These are phyloP conservation scores for Athalia circularis DNA, from an alignment of 2,888 invertebrate species.

Conservation along the genomic window DNA sequence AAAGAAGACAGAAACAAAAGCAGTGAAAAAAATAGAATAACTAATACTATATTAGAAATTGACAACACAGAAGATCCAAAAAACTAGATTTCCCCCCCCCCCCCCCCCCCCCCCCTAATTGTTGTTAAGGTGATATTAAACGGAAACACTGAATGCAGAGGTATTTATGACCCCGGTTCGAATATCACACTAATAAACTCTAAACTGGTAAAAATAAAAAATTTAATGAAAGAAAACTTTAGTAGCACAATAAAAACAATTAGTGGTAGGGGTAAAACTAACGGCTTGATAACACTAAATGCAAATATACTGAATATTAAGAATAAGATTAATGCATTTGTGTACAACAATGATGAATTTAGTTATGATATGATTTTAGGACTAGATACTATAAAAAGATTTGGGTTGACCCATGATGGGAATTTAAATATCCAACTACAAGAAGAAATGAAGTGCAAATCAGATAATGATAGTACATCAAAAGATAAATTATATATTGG, in stretches of 20 bases:
- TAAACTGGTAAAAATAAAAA: conserved; percentile 51
- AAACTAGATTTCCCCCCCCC: conserved; percentile 51
- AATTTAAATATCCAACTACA: conserved; percentile 51
- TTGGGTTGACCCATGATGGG: conserved; percentile 52
- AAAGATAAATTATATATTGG: not conserved
- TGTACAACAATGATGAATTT: conserved; percentile 47
- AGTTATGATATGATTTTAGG: conserved; percentile 50
- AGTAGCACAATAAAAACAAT: conserved; percentile 49
- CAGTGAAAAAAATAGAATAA: conserved; percentile 46
- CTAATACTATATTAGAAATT: conserved; percentile 53
- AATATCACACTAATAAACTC: conserved; percentile 53
- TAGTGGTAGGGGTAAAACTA: conserved; percentile 51
- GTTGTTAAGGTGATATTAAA: conserved; percentile 48
- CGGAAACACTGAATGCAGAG: conserved; percentile 46
- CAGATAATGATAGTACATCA: conserved; percentile 14
- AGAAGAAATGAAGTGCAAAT: conserved; percentile 44
- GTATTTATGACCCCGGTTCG: conserved; percentile 54
- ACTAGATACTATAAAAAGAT: conserved; percentile 52
- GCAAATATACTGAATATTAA: conserved; percentile 49
- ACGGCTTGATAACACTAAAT: conserved; percentile 49
- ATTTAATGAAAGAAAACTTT: conserved; percentile 47
- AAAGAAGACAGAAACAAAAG: conserved; percentile 44
- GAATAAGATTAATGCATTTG: conserved; percentile 45
- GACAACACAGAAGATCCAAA: conserved; percentile 47
- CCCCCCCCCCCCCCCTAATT: conserved; percentile 51